Conservation (phyloP, 2,888 invertebrate genomes). For the Lucinisca nassula region DNA sequence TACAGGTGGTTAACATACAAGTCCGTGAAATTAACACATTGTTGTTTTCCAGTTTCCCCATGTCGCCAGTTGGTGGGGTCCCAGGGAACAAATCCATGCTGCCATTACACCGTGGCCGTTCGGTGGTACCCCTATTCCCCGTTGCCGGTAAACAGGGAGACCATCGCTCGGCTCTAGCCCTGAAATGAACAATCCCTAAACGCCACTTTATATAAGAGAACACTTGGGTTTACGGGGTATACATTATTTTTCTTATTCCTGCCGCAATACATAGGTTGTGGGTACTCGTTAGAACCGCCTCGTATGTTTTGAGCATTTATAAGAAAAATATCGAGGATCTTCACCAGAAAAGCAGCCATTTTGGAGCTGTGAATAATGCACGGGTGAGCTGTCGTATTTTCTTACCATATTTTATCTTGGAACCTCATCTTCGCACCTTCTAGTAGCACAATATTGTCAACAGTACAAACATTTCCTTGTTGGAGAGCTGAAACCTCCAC, state of each 20-base stretch:
- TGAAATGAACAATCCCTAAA: no score
- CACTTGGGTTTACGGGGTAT: no score
- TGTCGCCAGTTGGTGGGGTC: no score
- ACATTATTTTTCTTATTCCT: neutral
- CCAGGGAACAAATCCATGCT: no score
- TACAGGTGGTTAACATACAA: no score
- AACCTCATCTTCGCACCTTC: slow-evolving; percentile 69
- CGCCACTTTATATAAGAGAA: no score
- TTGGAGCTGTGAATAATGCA: neutral
- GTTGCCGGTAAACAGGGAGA: no score
- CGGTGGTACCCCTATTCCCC: no score
- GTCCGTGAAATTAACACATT: no score
- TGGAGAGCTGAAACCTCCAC: slow-evolving; percentile 44
- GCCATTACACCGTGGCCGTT: no score
- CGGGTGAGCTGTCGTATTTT: neutral
- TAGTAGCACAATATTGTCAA: slow-evolving; percentile 68
- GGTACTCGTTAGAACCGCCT: neutral
- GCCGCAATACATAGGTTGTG: neutral
- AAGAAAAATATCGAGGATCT: neutral
- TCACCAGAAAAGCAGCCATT: neutral
- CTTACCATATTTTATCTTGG: slow-evolving; percentile 72
- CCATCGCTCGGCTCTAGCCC: no score
- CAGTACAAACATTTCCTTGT: slow-evolving; percentile 56
- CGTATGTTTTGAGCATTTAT: neutral
- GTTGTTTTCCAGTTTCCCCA: no score